Evolutionary conservation across 2,113 vertebrate genomes (phyloP).

Genomic region (Leiothrix lutea): DNA sequence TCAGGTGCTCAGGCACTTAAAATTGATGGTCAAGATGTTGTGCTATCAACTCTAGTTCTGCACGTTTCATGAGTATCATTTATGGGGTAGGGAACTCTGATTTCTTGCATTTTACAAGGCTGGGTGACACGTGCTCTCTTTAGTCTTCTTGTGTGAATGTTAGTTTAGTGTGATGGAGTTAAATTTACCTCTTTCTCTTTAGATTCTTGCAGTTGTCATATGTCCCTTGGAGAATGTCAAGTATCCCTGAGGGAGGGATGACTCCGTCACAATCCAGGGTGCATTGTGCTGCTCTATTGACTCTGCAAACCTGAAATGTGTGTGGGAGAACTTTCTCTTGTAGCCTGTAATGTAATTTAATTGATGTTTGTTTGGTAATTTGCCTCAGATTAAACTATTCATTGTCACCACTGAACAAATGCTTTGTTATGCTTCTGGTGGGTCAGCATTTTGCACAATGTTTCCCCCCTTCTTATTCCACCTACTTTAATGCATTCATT

Average conservation of each 20-base stretch:
- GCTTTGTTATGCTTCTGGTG: conserved; percentile 14
- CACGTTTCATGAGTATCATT: rapidly evolving
- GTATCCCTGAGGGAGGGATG: background rate
- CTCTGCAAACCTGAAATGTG: background rate
- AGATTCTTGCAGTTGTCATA: background rate
- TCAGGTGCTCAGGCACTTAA: background rate
- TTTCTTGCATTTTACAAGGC: background rate
- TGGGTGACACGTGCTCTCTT: rapidly evolving
- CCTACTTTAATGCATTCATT: conserved; percentile 54
- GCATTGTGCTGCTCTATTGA: background rate
- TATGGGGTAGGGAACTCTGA: background rate
- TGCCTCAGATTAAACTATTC: conserved; percentile 34
- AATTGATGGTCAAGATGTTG: too few relatives aligned
- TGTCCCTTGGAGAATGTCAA: background rate
- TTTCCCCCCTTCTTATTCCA: conserved; percentile 32
- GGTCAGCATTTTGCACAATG: conserved; percentile 13
- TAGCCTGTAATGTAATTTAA: conserved; percentile 2
- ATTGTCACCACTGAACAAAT: conserved; percentile 22
- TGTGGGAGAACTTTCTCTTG: conserved; percentile 22
- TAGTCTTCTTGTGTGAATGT: background rate
- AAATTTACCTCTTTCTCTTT: background rate
- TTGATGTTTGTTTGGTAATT: conserved; percentile 41
- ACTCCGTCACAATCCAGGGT: background rate
- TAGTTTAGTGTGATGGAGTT: background rate
- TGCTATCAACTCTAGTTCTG: background rate